A percentile compares a stretch with the other conserved stretches of the same genome.
Evolutionary conservation across 1,140 invertebrate genomes (phyloP).

Genomic region (Ditylenchus dipsaci): DNA sequence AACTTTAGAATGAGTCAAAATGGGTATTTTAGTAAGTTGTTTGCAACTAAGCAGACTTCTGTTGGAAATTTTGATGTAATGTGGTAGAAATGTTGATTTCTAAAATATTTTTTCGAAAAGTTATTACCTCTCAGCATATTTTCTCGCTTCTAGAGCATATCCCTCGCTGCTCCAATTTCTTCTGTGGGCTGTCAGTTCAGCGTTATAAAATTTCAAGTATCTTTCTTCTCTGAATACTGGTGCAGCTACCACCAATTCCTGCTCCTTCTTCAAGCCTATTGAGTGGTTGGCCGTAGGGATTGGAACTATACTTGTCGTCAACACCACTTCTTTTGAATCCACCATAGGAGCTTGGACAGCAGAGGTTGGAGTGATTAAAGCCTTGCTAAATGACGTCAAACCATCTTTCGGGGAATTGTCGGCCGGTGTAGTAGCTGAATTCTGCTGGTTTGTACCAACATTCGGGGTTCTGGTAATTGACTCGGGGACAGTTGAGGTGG

Average conservation of each 20-base stretch:
- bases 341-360: background rate
- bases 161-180: constrained; percentile 9
- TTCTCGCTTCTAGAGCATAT: background rate
- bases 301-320: too few species aligned
- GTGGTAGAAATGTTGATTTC: too few species aligned
- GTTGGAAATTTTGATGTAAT: too few species aligned
- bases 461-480: background rate
- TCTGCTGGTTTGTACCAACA: background rate
- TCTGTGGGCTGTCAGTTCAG: background rate
- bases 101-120: background rate
- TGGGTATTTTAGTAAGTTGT: too few species aligned
- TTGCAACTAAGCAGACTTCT: too few species aligned
- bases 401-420: background rate
- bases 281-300: too few species aligned
- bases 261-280: too few species aligned
- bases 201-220: constrained; percentile 12
- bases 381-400: background rate
- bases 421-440: background rate
- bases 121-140: background rate
- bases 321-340: too few species aligned
- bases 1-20: too few species aligned
- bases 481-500: background rate
- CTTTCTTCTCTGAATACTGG: constrained; percentile 8
- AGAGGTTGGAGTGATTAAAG: background rate
- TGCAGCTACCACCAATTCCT: background rate